These are phyloP conservation scores for Procambarus virginalis DNA, from an alignment of 1,140 invertebrate genomes.

Conservation along the genomic window DNA sequence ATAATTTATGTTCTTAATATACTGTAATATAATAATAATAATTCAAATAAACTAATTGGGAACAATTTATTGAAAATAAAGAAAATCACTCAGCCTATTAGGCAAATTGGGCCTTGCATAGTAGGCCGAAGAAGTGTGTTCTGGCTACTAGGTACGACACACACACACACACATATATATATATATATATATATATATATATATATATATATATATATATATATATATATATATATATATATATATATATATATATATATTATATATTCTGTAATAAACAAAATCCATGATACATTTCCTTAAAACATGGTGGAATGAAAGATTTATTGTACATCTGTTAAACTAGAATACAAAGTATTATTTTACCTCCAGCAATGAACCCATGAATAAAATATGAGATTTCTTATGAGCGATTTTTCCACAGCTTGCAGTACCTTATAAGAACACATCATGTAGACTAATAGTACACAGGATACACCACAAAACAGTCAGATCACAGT, in stretches of 20 bases:
- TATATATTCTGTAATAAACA: not conserved
- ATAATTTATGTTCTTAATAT: no score
- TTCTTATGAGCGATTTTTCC: not conserved
- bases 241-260: not conserved
- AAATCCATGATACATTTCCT: not conserved
- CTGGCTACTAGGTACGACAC: no score
- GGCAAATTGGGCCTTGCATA: no score
- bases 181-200: no score
- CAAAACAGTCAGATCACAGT: not conserved
- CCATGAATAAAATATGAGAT: not conserved
- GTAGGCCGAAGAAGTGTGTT: no score
- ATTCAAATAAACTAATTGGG: no score
- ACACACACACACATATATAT: no score
- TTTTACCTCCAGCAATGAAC: not conserved
- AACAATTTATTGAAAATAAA: no score
- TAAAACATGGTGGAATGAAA: not conserved
- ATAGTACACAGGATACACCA: not conserved
- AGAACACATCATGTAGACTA: not conserved
- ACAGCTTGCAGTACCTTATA: not conserved
- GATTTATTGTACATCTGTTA: not conserved
- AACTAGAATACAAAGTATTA: not conserved
- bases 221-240: no score
- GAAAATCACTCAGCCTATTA: no score
- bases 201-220: no score
- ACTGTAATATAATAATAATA: no score